A percentile compares a stretch with the other conserved stretches of the same genome.
Evolutionary conservation across 2,888 invertebrate genomes (phyloP).

Genomic region (Galerucella calmariensis): DNA sequence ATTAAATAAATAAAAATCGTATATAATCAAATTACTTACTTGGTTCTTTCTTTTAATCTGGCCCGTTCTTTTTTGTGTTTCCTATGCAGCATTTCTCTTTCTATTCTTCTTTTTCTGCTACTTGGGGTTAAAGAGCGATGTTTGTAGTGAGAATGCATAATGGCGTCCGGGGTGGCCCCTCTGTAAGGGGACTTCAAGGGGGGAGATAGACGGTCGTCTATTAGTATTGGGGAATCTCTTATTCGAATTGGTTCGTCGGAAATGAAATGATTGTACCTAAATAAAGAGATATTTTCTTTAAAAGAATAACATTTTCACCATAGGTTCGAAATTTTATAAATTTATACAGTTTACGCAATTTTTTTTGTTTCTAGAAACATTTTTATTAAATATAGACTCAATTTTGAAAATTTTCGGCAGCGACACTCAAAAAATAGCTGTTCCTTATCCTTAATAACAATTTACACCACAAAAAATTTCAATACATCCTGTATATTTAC

Average conservation of each 20-base stretch:
- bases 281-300: neutral
- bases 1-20: neutral
- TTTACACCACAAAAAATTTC: no score
- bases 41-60: conserved; percentile 63
- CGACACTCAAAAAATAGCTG: no score
- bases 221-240: conserved; percentile 55
- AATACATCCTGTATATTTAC: no score
- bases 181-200: conserved; percentile 58
- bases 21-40: neutral
- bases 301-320: no score
- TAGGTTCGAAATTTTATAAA: no score
- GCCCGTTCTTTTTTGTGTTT: conserved; percentile 65
- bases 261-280: conserved; percentile 41
- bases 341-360: no score
- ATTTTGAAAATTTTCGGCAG: no score
- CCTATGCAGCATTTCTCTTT: conserved; percentile 63
- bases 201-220: conserved; percentile 54
- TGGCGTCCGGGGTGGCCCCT: conserved; percentile 60
- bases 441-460: no score
- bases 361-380: no score
- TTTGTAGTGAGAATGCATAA: conserved; percentile 53
- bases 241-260: conserved; percentile 46
- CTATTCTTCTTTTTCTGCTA: conserved; percentile 58
- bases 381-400: no score
- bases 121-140: conserved; percentile 58